These are phyloP conservation scores for Shargacucullia verbasci DNA, from an alignment of 2,888 invertebrate species.

Conservation along the genomic window DNA sequence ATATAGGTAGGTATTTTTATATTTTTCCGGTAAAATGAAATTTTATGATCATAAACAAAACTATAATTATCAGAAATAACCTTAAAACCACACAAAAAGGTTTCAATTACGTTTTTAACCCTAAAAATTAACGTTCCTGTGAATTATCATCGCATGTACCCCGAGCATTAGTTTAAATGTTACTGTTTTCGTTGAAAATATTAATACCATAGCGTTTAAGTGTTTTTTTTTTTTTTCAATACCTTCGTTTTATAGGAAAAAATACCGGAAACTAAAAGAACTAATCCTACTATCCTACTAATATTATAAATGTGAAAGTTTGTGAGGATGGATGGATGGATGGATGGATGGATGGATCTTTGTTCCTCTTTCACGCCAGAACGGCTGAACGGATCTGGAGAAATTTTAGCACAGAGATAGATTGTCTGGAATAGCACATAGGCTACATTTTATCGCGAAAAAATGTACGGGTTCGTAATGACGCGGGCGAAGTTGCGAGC, in stretches of 20 bases:
- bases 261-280: not conserved
- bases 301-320: too few species aligned
- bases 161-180: constrained; percentile 54
- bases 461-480: too few species aligned
- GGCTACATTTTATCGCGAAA: too few species aligned
- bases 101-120: constrained; percentile 40
- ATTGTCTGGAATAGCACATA: too few species aligned
- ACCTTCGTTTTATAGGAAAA: constrained; percentile 1
- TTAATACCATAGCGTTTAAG: constrained; percentile 49
- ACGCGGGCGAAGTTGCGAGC: too few species aligned
- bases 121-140: constrained; percentile 49
- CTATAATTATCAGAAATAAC: constrained; percentile 33
- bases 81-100: constrained; percentile 22
- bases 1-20: not conserved
- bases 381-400: too few species aligned
- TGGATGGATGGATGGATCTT: too few species aligned
- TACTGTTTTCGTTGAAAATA: constrained; percentile 58
- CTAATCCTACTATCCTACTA: too few species aligned
- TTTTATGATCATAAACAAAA: constrained; percentile 20
- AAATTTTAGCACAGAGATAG: too few species aligned
- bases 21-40: constrained; percentile 4
- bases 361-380: too few species aligned
- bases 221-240: constrained; percentile 25
- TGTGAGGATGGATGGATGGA: too few species aligned
- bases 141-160: constrained; percentile 58